phyloP scores from a whole-genome alignment of 2,113 vertebrate species.

The Boleophthalmus pectinirostris region DNA sequence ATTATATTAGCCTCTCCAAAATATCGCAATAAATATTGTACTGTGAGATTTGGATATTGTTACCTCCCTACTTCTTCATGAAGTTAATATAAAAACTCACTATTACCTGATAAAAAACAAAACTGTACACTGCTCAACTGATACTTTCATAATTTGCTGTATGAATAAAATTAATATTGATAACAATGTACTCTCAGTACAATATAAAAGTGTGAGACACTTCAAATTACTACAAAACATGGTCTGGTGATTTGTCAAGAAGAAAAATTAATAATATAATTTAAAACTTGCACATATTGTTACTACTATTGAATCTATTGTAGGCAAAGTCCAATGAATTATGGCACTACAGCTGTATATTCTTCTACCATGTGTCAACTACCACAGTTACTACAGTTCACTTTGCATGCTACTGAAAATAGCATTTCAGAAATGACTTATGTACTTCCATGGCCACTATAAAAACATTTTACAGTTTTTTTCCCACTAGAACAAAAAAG shows the following conservation, averaged over 20 bases:
- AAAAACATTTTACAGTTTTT: not conserved
- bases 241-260: not conserved
- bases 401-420: too few species aligned
- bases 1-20: too few species aligned
- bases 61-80: not conserved
- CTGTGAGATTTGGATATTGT: too few species aligned
- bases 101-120: not conserved
- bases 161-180: not conserved
- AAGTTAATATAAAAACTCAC: not conserved
- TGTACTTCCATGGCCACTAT: too few species aligned
- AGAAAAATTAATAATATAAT: not conserved
- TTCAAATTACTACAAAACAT: not conserved
- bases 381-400: too few species aligned
- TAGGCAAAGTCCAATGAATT: too few species aligned
- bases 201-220: not conserved
- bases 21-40: too few species aligned
- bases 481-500: not conserved
- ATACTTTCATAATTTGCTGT: not conserved
- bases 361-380: too few species aligned
- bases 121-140: too few species aligned
- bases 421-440: too few species aligned
- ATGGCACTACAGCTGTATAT: too few species aligned
- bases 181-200: too few species aligned
- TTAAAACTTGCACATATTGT: not conserved
- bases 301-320: not conserved